These are phyloP conservation scores for Condylostylus longicornis DNA, from an alignment of 1,140 invertebrate genomes.

Conservation along the genomic window DNA sequence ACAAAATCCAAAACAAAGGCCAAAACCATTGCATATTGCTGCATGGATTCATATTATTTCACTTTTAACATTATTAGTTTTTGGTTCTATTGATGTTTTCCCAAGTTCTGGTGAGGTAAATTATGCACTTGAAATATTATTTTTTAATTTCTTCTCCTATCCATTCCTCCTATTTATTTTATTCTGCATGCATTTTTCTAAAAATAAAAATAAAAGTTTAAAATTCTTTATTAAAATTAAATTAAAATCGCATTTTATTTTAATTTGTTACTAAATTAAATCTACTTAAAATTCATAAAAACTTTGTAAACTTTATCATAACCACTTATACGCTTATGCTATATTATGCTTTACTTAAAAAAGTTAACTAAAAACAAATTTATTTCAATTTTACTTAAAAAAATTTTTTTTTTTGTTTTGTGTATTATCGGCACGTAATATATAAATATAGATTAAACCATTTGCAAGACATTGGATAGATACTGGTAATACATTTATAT, in stretches of 20 bases:
- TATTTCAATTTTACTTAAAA: no score
- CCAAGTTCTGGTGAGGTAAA: slow-evolving; percentile 3
- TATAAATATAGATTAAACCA: slow-evolving; percentile 2
- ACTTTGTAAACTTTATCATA: no score
- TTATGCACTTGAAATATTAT: neutral
- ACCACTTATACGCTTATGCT: no score
- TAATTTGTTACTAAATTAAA: no score
- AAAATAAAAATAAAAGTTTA: neutral
- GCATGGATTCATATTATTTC: slow-evolving; percentile 3
- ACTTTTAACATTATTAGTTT: neutral
- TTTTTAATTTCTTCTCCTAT: no score
- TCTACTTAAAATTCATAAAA: no score
- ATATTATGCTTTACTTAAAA: no score
- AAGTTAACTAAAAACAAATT: no score
- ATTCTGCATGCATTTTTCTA: no score
- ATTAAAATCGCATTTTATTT: neutral
- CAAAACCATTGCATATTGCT: neutral
- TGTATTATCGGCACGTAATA: no score
- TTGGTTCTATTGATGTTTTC: slow-evolving; percentile 2
- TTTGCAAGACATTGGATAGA: neutral
- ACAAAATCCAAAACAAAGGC: neutral
- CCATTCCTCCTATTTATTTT: no score
- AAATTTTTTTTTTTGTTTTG: no score
- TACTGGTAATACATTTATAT: slow-evolving; percentile 1
- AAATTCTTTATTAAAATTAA: neutral